Conservation (phyloP, 2,888 invertebrate genomes). For the Morpho helenor region DNA sequence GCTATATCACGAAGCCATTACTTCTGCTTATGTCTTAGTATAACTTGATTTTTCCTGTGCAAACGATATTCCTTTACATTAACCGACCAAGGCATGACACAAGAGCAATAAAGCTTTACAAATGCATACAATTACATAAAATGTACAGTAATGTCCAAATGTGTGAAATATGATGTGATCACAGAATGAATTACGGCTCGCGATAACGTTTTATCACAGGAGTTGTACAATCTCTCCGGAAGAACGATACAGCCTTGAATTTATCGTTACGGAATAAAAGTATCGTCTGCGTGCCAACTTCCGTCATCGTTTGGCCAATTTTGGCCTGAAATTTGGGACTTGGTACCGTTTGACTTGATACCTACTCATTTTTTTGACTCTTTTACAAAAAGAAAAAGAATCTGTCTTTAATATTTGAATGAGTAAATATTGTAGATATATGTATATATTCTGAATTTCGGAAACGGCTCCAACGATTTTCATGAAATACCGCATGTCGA, state of each 20-base stretch:
- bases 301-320: conserved; percentile 12
- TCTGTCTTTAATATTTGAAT: too few relatives aligned
- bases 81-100: not conserved
- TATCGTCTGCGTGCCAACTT: conserved; percentile 43
- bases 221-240: conserved; percentile 65
- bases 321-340: conserved; percentile 2
- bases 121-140: conserved; percentile 3
- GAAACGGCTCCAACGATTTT: too few relatives aligned
- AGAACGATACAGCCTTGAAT: conserved; percentile 72
- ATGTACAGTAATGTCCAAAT: conserved; percentile 25
- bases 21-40: too few relatives aligned
- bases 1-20: too few relatives aligned
- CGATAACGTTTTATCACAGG: conserved; percentile 68
- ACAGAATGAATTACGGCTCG: conserved; percentile 51
- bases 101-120: not conserved
- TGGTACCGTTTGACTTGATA: not conserved
- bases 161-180: conserved; percentile 59
- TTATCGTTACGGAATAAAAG: conserved; percentile 66
- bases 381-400: too few relatives aligned
- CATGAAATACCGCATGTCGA: too few relatives aligned
- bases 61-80: too few relatives aligned
- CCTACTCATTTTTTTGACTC: too few relatives aligned
- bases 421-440: too few relatives aligned
- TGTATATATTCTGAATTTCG: too few relatives aligned
- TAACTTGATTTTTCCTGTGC: too few relatives aligned